phyloP scores from a whole-genome alignment of 1,140 invertebrate genomes.

The Onthophagus taurus region DNA sequence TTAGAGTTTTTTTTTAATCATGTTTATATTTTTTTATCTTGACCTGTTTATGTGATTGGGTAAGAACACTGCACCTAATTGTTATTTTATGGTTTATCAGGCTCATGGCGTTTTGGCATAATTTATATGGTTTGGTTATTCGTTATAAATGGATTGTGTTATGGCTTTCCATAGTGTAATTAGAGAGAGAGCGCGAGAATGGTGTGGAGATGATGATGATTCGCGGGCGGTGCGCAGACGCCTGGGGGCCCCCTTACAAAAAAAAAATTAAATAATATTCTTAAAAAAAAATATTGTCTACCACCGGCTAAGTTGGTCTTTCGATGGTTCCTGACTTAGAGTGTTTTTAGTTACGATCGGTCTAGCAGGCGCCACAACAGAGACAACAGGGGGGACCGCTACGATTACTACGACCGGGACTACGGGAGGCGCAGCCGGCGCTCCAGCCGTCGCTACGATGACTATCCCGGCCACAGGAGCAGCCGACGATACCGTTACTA shows the following conservation, averaged over 20 bases:
- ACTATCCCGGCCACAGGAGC: conserved; percentile 27
- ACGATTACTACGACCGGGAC: conserved; percentile 26
- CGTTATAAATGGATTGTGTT: conserved; percentile 27
- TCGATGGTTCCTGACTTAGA: conserved; percentile 26
- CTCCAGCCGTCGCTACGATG: conserved; percentile 30
- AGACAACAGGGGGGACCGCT: conserved; percentile 27
- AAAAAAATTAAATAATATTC: too few species aligned
- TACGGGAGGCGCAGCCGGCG: conserved; percentile 25
- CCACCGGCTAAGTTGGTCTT: conserved; percentile 11
- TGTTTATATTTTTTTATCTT: background rate
- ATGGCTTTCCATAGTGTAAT: conserved; percentile 18
- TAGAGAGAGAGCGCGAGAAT: conserved; percentile 12
- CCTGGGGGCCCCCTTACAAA: too few species aligned
- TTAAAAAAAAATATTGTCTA: too few species aligned
- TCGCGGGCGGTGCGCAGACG: too few species aligned
- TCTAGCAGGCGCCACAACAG: conserved; percentile 29
- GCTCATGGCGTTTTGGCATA: conserved; percentile 36
- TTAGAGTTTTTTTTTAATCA: too few species aligned
- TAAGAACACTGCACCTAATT: conserved; percentile 13
- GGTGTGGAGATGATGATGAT: too few species aligned
- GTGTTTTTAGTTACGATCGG: conserved; percentile 37
- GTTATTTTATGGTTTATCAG: conserved; percentile 38
- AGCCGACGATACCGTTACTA: conserved; percentile 32
- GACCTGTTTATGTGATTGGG: conserved; percentile 10
- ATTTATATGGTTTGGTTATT: conserved; percentile 38